Base-by-base conservation (phyloP, 2,888 invertebrate species). In the Siphonodentalium dalli region DNA sequence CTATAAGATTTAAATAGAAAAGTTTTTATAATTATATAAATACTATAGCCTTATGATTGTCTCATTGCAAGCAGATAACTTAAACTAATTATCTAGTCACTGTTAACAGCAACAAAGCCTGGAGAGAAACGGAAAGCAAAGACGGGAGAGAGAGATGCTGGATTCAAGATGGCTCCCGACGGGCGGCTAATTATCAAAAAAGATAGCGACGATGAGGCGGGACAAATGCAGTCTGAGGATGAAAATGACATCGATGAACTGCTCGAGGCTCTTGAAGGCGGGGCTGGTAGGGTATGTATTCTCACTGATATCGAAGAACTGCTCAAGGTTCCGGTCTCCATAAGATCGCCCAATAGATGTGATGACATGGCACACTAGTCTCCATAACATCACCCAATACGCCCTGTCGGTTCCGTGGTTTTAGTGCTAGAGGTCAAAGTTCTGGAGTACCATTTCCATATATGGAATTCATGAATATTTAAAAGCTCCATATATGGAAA, bases 131-230 rank as follows among this genome's bases (percentile, higher is more conserved):
- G 39, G 47, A 60, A 55, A 41, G 26, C 26, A 27, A 45, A 57
- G 42, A 68, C 54, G 51, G 83, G 84, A 68, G 87, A 87, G 66
- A 85, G 87, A 61, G 68, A 65, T 18, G 58, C 65, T 23, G 90
- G 88, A 1, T 93, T 94, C 78, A 90, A 90, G 79, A 89, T 87
- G 0, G 88, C 92, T 1, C 83, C 88, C 0, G 93, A 94, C 82
- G 94, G 95, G 0, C 85, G 92, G 54, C 85, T 95, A 39, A 92
- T 95, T 73, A 93, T 95, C 73, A 83, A 85, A 40, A 89, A 82
- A 28, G 70, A 71, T n/a, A 68, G 66, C 44, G 74, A 75, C 39
- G 74, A 77, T 4, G 70, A 78, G 21, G 68, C n/a, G n/a, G n/a
- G n/a, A 24, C 42, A 58, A 48, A 42, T 53, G 24, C 61, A 59